These are phyloP conservation scores for Hydropsyche tenuis DNA, from an alignment of 1,140 invertebrate genomes.

Conservation along the genomic window DNA sequence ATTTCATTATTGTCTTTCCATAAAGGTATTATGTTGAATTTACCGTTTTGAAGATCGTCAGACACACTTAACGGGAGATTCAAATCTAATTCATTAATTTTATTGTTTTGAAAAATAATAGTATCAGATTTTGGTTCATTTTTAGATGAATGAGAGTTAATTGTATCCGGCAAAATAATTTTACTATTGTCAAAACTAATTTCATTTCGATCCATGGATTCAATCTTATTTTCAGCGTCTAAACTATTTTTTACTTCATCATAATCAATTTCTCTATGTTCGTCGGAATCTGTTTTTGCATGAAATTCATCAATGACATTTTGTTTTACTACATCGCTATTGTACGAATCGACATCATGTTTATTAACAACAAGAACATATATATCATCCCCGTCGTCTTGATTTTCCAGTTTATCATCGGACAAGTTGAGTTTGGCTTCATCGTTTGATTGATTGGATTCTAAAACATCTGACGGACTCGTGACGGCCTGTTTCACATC, in stretches of 20 bases:
- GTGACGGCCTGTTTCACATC: neutral
- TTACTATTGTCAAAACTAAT: too few relatives aligned
- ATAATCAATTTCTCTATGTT: too few relatives aligned
- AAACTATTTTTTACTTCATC: too few relatives aligned
- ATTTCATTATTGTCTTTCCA: constrained; percentile 15
- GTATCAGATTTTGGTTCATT: too few relatives aligned
- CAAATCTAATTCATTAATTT: neutral
- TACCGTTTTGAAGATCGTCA: neutral
- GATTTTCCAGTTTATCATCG: constrained; percentile 10
- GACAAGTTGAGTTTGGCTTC: neutral
- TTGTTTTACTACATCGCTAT: neutral
- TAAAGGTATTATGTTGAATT: constrained; percentile 11
- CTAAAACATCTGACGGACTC: neutral
- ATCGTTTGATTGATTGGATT: neutral
- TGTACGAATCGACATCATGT: constrained; percentile 31
- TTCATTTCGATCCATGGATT: too few relatives aligned
- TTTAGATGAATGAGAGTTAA: too few relatives aligned
- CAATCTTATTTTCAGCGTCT: too few relatives aligned
- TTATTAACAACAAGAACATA: constrained; percentile 45
- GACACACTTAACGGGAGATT: neutral
- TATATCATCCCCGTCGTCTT: constrained; percentile 41
- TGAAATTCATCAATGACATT: constrained; percentile 16
- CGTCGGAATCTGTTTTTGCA: neutral
- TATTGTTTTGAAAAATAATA: neutral
- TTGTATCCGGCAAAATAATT: too few relatives aligned